A percentile compares a stretch with the other conserved stretches of the same genome.
These are phyloP conservation scores for Crocidura indochinensis DNA, from an alignment of 2,797 vertebrate genomes.

Conservation along the genomic window DNA sequence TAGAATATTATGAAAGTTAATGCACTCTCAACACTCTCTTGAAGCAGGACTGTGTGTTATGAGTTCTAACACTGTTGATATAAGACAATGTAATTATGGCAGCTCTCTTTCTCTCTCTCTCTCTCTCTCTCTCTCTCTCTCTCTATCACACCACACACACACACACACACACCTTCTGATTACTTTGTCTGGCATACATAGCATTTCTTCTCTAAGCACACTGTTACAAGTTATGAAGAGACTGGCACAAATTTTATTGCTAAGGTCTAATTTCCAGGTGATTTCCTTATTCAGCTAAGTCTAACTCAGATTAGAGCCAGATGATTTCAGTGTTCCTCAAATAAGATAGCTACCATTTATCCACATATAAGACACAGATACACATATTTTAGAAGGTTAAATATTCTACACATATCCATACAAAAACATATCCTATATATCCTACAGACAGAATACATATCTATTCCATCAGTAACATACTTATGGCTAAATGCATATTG, in stretches of 20 bases:
- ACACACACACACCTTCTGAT: no score
- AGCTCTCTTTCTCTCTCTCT: background rate
- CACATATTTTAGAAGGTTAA: background rate
- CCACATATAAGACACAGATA: background rate
- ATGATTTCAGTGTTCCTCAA: constrained; percentile 18
- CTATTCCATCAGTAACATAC: background rate
- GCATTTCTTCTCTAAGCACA: background rate
- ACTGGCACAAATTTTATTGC: background rate
- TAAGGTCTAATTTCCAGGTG: background rate
- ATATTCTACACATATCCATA: background rate
- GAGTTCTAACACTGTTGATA: no score
- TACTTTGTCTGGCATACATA: no score
- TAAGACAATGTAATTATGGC: no score
- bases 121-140: no score
- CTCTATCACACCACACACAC: background rate
- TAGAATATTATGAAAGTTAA: no score
- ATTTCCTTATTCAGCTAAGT: background rate
- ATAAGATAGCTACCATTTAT: constrained; percentile 31
- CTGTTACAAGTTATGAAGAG: background rate
- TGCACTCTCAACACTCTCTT: no score
- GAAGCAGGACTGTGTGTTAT: no score
- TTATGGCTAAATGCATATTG: background rate
- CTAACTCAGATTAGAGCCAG: background rate
- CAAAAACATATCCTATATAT: background rate
- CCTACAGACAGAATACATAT: background rate